Evolutionary conservation across 2,888 invertebrate genomes (phyloP).

Genomic region (Tetrapedia diversipes): DNA sequence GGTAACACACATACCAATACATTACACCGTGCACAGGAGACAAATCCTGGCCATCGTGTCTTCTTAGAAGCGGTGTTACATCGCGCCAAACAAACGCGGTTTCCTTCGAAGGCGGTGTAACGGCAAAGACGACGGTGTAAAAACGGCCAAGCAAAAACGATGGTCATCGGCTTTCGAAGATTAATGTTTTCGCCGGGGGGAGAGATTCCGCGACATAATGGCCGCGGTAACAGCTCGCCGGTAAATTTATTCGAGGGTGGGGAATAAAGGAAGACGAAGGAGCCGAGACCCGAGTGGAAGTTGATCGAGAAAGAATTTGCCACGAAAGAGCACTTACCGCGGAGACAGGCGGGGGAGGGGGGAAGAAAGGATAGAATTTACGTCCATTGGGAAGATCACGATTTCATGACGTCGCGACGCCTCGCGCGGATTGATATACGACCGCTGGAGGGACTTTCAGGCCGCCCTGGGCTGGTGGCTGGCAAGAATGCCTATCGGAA

Average conservation of each 20-base stretch:
- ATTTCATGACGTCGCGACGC: constrained; percentile 66
- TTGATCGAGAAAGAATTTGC: constrained; percentile 59
- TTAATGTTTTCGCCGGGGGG: constrained; percentile 13
- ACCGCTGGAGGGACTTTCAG: constrained; percentile 59
- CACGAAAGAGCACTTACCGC: constrained; percentile 31
- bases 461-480: constrained; percentile 25
- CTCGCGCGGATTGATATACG: constrained; percentile 60
- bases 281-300: constrained; percentile 11
- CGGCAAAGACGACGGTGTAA: too few species aligned
- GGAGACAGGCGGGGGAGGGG: background rate
- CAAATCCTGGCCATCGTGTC: constrained; percentile 8
- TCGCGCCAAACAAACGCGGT: background rate
- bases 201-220: constrained; percentile 36
- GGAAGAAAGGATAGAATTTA: constrained; percentile 52
- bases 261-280: constrained; percentile 32
- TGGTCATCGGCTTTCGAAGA: constrained; percentile 36
- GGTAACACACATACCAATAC: too few species aligned
- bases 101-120: background rate
- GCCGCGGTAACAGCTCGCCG: constrained; percentile 18
- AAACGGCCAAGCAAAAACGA: constrained; percentile 10
- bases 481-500: constrained; percentile 57
- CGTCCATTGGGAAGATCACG: constrained; percentile 69
- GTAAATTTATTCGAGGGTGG: constrained; percentile 44
- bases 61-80: background rate
- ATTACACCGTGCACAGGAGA: too few species aligned